Evolutionary conservation across 2,113 vertebrate species (phyloP), one percentile per base, ranked within the genome.

Genomic region (Sialia sialis): DNA sequence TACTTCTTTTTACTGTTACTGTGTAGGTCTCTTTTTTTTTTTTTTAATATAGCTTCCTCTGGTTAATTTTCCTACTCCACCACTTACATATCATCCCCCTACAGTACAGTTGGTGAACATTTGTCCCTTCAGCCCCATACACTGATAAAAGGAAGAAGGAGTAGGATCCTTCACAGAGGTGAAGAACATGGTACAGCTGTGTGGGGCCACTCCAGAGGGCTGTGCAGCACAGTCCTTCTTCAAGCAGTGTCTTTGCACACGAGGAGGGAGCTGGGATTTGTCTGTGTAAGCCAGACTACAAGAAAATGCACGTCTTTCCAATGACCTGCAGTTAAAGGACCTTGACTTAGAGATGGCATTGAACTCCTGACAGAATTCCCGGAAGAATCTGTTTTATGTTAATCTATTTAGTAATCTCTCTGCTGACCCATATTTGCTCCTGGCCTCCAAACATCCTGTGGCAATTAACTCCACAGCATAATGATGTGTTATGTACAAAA

Each of bases 371-470:
- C 43, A 6, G 29, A 32, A 67, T 82, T 94, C 56, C 30, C n/a
- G 1, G 2, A 25, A 25, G 12, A 72, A 23, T 78, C 63, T 87
- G 52, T 22, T 87, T 77, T 41, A 11, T 78, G 63, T 89, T 95
- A 51, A 89, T 81, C 66, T 72, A 4, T 82, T 82, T 63, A n/a
- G 62, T 54, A 36, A 63, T 77, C 34, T 88, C 51, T 46, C 41
- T 44, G 59, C 18, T 94, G 93, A 69, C 68, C 55, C 9, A 4
- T n/a, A 16, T 17, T 44, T 63, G 60, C 56, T 67, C 48, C 58
- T 60, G 69, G 74, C 74, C 52, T 89, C 73, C 66, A 32, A 91
- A 95, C 54, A 76, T 73, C 84, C 92, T 82, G 66, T 59, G 78
- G 32, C 78, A 49, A 75, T 96, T 87, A 94, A 81, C 36, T 82